Evolutionary conservation across 1,140 invertebrate genomes (phyloP), one percentile per base, ranked within the genome.

Genomic region (Diprion similis): DNA sequence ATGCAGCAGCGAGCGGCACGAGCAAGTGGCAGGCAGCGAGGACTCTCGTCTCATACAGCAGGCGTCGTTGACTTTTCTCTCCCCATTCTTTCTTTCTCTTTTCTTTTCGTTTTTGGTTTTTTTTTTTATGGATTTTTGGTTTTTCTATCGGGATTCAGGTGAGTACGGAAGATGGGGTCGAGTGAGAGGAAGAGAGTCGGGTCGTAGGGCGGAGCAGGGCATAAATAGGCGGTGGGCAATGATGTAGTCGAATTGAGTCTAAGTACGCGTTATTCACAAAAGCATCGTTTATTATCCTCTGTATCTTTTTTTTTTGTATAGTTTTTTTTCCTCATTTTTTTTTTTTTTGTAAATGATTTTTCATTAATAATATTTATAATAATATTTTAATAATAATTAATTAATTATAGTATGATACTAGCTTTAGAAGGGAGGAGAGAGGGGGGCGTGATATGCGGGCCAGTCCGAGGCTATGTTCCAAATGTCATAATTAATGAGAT

Each of bases 281-380:
- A 88, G 86, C 87, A 87, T 87, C 83, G 79, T 88, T 88, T 88
- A 88, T 88, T 88, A 80, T 85, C 76, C 82, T 85, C 80, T 37
- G 24, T 37, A 37, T 37, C 24, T 37, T 37, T 37, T 37, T 37
- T 37, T 37, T 37, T 37, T n/a, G n/a, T n/a, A n/a, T n/a, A n/a
- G 24, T 37, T 37, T 1, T 37, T 17, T 59, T 4, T 59, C n/a
- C n/a, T n/a, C n/a, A 84, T 80, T 72, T 73, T 76, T 75, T 78
- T 13, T 78, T 85, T 83, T 85, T 79, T 85, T 83, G 82, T 81
- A 86, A 86, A 85, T 86, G 85, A 87, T 86, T 85, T 37, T 87
- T 82, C 73, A 87, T 59, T 59, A 59, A 59, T 87, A 87, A 86
- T 86, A 78, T 84, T 84, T 85, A 85, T 87, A 84, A 87, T 87